These are phyloP conservation scores for Tokudaia muenninki DNA, from an alignment of 2,797 vertebrate genomes.

Conservation along the genomic window DNA sequence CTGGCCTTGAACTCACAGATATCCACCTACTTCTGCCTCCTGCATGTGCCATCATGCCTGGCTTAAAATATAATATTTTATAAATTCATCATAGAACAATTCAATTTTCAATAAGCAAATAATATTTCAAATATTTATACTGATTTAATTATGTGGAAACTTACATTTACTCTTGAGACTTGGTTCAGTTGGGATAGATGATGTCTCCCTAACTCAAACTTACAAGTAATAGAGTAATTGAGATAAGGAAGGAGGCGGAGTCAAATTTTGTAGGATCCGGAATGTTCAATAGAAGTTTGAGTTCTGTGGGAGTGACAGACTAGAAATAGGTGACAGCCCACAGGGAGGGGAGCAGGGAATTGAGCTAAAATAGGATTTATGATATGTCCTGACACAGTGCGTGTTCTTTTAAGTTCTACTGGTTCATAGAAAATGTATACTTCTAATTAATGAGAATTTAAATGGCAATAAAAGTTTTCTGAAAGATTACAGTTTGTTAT, in stretches of 20 bases:
- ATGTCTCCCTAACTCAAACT: not conserved
- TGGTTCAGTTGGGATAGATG: not conserved
- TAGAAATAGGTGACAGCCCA: not conserved
- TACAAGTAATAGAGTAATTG: not conserved
- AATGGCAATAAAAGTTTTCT: constrained; percentile 4
- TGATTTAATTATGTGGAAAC: not conserved
- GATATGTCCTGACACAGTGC: not conserved
- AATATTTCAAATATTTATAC: constrained; percentile 12
- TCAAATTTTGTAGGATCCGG: not conserved
- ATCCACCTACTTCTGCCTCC: not conserved
- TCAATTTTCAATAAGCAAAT: not conserved
- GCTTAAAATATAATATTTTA: not conserved
- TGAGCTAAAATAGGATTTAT: constrained; percentile 15
- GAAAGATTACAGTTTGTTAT: constrained; percentile 3
- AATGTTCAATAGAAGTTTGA: not conserved
- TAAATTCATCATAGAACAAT: not conserved
- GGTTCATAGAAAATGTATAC: not conserved
- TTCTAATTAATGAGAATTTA: constrained; percentile 26
- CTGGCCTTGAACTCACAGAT: not conserved
- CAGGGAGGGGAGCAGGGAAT: not conserved
- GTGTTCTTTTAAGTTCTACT: not conserved
- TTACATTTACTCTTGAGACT: not conserved
- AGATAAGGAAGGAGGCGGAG: not conserved
- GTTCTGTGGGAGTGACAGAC: not conserved
- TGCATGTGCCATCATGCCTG: not conserved